Percentiles rank a stretch among this genome's conserved stretches.
Conservation (phyloP, 1,140 invertebrate genomes). For the Lerema accius region DNA sequence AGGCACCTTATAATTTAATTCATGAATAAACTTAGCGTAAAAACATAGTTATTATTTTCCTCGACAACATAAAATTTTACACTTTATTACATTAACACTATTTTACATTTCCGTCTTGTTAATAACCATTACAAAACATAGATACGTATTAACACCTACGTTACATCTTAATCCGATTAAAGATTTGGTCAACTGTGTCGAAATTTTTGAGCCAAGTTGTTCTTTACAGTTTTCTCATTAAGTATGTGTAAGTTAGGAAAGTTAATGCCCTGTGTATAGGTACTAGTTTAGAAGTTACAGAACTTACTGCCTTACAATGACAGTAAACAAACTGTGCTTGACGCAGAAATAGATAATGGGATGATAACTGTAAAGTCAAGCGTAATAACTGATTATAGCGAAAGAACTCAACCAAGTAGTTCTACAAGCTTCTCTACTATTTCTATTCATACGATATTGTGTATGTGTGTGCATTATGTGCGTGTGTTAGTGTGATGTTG, state of each 20-base stretch:
- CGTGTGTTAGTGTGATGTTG: too few relatives aligned
- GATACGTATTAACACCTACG: background rate
- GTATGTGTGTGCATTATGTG: too few relatives aligned
- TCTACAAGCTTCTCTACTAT: conserved; percentile 3
- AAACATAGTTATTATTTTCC: too few relatives aligned
- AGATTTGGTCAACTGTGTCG: background rate
- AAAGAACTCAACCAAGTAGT: conserved; percentile 18
- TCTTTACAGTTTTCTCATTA: background rate
- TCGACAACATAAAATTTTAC: too few relatives aligned
- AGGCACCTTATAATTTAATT: too few relatives aligned
- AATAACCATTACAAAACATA: background rate
- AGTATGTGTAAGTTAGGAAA: background rate
- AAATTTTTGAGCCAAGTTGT: background rate
- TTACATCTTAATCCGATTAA: background rate
- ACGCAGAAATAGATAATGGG: conserved; percentile 31
- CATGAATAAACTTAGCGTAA: too few relatives aligned
- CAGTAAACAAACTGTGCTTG: conserved; percentile 28
- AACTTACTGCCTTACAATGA: conserved; percentile 14
- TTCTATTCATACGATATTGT: background rate
- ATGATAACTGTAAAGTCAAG: conserved; percentile 36
- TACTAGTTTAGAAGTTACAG: conserved; percentile 7
- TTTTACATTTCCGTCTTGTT: background rate
- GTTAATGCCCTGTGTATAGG: background rate
- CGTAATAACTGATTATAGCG: conserved; percentile 28
- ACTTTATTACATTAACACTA: background rate